Percentiles rank a stretch among this genome's conserved stretches.
phyloP scores from a whole-genome alignment of 2,113 vertebrate species.

The Cygnus atratus region DNA sequence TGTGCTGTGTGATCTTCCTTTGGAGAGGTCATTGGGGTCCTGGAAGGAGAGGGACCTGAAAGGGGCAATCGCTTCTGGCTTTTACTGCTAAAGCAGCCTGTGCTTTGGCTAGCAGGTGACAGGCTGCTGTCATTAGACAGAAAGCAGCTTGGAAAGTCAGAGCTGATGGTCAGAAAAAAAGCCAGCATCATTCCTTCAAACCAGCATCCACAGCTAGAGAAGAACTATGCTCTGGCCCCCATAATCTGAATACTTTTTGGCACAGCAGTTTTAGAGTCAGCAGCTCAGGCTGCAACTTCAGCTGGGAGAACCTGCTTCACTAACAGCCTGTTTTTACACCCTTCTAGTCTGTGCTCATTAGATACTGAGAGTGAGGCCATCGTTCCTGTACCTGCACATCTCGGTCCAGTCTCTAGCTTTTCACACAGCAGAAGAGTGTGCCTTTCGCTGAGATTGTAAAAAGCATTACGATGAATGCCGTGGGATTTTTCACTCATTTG shows the following conservation, averaged over 20 bases:
- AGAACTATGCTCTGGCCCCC: neutral
- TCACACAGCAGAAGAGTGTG: neutral
- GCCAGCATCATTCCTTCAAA: neutral
- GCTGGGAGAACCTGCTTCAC: neutral
- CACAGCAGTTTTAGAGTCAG: neutral
- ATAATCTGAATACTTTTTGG: neutral
- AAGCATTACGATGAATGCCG: neutral
- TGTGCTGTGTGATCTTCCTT: neutral
- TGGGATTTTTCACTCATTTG: neutral
- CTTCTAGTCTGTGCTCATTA: neutral
- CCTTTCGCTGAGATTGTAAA: neutral
- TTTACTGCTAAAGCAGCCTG: neutral
- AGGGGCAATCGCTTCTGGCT: fast-evolving
- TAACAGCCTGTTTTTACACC: neutral
- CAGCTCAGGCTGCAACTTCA: neutral
- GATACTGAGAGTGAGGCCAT: neutral
- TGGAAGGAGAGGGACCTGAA: neutral
- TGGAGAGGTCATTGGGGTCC: neutral
- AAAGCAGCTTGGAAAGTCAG: neutral
- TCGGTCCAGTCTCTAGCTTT: neutral
- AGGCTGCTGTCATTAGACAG: neutral
- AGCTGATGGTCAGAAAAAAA: neutral
- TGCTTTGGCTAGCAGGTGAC: neutral
- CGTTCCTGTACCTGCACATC: neutral
- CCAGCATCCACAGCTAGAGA: neutral